Evolutionary conservation across 2,113 vertebrate species (phyloP).

Genomic region (Triplophysa siluroides): DNA sequence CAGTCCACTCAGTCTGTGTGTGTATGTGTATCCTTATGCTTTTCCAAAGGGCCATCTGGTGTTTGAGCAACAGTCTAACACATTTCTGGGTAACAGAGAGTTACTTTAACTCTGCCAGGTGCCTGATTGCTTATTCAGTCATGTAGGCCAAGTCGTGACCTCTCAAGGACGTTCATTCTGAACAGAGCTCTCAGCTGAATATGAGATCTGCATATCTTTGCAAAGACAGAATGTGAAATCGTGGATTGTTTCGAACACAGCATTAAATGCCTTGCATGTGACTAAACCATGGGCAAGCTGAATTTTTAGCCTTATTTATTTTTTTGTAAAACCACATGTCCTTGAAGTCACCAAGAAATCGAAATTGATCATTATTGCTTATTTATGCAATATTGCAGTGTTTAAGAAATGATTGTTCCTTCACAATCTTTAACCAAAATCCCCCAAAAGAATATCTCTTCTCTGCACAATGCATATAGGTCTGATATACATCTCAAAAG

Average conservation of each 20-base stretch:
- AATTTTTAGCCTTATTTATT: too few species aligned
- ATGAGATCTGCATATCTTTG: background rate
- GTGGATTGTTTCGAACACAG: background rate
- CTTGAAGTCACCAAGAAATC: too few species aligned
- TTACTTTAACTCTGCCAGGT: background rate
- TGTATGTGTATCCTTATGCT: background rate
- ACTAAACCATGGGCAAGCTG: background rate
- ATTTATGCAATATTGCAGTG: too few species aligned
- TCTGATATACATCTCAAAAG: too few species aligned
- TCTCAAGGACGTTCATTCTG: background rate
- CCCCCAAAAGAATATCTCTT: too few species aligned
- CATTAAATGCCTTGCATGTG: background rate
- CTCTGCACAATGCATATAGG: too few species aligned
- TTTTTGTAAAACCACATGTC: too few species aligned
- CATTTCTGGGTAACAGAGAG: background rate
- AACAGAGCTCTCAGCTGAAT: background rate
- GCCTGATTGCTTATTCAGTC: conserved; percentile 24
- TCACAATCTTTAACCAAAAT: too few species aligned
- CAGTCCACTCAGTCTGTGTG: conserved; percentile 19
- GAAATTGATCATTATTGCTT: too few species aligned
- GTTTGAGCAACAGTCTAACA: conserved; percentile 26
- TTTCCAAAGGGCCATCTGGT: conserved; percentile 16
- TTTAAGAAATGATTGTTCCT: too few species aligned
- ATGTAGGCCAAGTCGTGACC: background rate
- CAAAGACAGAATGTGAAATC: background rate